phyloP scores from a whole-genome alignment of 2,797 vertebrate species.

The Hippoglossus hippoglossus region DNA sequence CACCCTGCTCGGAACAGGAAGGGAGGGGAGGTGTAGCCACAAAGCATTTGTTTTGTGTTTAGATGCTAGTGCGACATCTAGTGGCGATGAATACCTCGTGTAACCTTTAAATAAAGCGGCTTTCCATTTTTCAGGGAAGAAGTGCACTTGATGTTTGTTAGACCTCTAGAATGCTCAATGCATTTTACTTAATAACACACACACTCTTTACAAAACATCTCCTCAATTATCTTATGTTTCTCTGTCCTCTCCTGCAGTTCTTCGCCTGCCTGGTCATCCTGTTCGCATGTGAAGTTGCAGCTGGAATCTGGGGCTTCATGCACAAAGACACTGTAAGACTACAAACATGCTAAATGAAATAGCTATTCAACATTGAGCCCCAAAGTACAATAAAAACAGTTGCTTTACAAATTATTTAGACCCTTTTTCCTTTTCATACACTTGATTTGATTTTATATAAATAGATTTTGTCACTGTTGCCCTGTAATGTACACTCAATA shows the following conservation, averaged over 20 bases:
- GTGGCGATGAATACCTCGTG: background rate
- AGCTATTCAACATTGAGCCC: background rate
- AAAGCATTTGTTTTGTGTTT: background rate
- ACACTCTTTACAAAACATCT: too few relatives aligned
- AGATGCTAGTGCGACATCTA: background rate
- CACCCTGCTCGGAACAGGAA: background rate
- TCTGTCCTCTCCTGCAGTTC: conserved; percentile 83
- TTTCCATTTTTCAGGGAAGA: background rate
- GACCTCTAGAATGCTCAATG: background rate
- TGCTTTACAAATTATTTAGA: background rate
- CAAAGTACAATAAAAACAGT: background rate
- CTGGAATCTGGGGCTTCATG: conserved; percentile 97
- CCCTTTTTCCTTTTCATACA: background rate
- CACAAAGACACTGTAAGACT: conserved; percentile 91
- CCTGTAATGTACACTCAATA: too few relatives aligned
- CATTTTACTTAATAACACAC: background rate
- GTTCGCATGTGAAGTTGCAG: conserved; percentile 96
- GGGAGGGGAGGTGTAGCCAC: background rate
- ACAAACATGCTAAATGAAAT: background rate
- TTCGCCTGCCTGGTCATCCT: conserved; percentile 96
- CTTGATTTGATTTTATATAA: background rate
- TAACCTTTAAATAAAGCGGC: background rate
- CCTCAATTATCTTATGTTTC: background rate
- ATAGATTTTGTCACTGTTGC: too few relatives aligned
- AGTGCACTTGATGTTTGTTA: background rate